Evolutionary conservation across 2,888 invertebrate genomes (phyloP).

Genomic region (Diachrysia chrysitis): DNA sequence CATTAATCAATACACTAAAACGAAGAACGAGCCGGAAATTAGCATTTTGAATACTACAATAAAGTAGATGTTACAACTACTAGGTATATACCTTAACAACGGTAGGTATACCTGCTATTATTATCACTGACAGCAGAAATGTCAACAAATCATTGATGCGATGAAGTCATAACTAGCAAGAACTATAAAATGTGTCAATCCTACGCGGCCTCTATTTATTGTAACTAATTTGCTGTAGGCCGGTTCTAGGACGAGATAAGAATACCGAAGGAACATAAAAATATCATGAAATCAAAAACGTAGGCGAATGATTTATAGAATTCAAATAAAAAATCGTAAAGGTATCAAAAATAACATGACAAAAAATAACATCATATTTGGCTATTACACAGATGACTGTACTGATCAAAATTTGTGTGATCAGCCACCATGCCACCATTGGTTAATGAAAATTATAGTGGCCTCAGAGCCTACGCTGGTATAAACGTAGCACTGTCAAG

Average conservation of each 20-base stretch:
- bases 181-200: slow-evolving; percentile 79
- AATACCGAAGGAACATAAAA: slow-evolving; percentile 35
- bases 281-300: slow-evolving; percentile 13
- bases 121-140: slow-evolving; percentile 63
- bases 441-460: slow-evolving; percentile 71
- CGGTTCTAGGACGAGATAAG: slow-evolving; percentile 40
- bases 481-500: slow-evolving; percentile 76
- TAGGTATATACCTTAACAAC: no score
- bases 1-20: no score
- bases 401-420: slow-evolving; percentile 64
- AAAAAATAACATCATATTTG: slow-evolving; percentile 66
- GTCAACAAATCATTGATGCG: slow-evolving; percentile 70
- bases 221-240: slow-evolving; percentile 57
- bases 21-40: no score
- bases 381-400: slow-evolving; percentile 65
- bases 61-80: background rate
- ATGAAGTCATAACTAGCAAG: slow-evolving; percentile 84
- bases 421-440: slow-evolving; percentile 64
- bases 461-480: slow-evolving; percentile 75
- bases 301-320: background rate
- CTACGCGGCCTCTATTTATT: slow-evolving; percentile 77
- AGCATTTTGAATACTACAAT: no score
- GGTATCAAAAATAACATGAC: slow-evolving; percentile 48
- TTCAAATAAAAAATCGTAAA: slow-evolving; percentile 10
- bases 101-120: slow-evolving; percentile 56